Evolutionary conservation across 2,888 invertebrate species (phyloP), one percentile per base, ranked within the genome.

Genomic region (Achlya flavicornis): DNA sequence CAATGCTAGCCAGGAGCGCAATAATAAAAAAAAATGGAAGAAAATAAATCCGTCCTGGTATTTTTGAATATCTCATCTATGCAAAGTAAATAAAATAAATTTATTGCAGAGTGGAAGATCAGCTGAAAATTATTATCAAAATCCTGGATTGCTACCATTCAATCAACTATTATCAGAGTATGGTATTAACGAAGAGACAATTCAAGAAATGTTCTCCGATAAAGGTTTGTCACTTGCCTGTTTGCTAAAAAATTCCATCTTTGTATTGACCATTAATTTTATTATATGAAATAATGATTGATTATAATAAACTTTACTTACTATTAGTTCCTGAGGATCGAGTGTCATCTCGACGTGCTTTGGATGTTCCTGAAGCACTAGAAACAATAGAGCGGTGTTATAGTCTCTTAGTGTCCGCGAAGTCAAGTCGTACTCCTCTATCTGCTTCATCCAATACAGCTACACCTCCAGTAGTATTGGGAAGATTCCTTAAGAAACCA

Each of bases 381-480:
- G 94, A 95, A 16, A 96, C 97, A 11, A 87, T 97, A 80, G 97
- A 97, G 76, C 95, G 97, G 66, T 97, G 97, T 86, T 97, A 95
- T 85, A 95, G 94, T 63, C 94, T 97, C 16, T 94, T 97, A 66
- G 94, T 95, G 76, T 95, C 96, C 60, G 94, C 96, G 14, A 90
- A 89, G 77, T 95, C 95, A 70, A 82, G 90, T 59, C 91, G 95
- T 62, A 93, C 95, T 35, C 94, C 95, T 0, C 87, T 95, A 59
- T 95, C 95, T 66, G 95, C 95, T 5, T 95, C 95, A 0, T 95
- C 95, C 2, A 88, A 95, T 72, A 93, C 92, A 78, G 82, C 94
- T 0, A 91, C 94, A 35, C 95, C 87, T 89, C 95, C 83, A 79
- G 76, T 92, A 38, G 90, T 96, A 66, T 83, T 98, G 70, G 96